Evolutionary conservation across 2,797 vertebrate genomes (phyloP), one percentile per base, ranked within the genome.

Genomic region (Dromococcyx pavoninus): DNA sequence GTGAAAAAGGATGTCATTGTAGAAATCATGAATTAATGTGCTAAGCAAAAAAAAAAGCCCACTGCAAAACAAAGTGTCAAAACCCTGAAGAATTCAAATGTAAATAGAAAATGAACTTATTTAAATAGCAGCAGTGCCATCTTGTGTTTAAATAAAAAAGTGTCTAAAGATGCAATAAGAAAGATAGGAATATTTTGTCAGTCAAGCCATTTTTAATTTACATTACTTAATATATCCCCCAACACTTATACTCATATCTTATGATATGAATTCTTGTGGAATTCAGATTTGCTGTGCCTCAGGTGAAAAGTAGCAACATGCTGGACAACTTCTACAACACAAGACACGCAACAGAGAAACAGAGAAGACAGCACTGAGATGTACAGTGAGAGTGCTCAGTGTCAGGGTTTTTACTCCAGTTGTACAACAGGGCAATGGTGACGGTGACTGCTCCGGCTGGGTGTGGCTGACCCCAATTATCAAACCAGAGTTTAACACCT

Each of bases 121-220:
- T 91, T 54, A 71, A 85, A 67, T 17, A 70, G 65, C 88, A 89
- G 61, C 46, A 80, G 84, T 75, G 95, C 94, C 94, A 95, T 33
- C 95, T 97, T 83, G 93, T 77, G 95, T 74, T 95, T 64, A 69
- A 53, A 85, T 13, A 67, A 84, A 57, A 32, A 93, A 88, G 9
- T 51, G 64, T 13, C 22, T 67, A 5, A 70, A 46, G 3, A 16
- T 17, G 23, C 25, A 78, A 1, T 32, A 48, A 71, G 46, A 86
- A 91, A 88, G 43, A 70, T 1, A 25, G 18, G 10, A 78, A 4
- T 50, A 89, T 76, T 91, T 81, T 1, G 9, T 7, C 35, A 84
- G 46, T 27, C 53, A 70, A 73, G 16, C 4, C 1, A 2, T 19
- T 86, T 94, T 73, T 10, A 86, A 53, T 19, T 28, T 83, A 57